Percentiles rank a stretch among this genome's conserved stretches.
Conservation (phyloP, 92 coral and sea anemone species). For the Palythoa heliodiscus region DNA sequence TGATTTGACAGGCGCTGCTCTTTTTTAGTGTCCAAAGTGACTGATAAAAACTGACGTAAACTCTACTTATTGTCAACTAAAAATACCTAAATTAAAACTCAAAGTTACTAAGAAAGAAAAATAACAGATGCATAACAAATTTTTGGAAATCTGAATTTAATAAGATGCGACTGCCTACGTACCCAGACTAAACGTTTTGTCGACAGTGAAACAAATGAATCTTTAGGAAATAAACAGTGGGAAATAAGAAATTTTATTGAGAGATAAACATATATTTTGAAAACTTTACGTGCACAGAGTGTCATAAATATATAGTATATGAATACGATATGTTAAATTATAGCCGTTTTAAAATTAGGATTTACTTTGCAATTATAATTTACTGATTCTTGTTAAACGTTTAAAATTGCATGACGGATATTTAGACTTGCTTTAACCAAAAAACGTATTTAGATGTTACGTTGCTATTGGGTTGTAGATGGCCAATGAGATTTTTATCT, state of each 20-base stretch:
- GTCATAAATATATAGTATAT: conserved; percentile 4
- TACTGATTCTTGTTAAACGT: conserved; percentile 7
- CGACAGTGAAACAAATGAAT: background rate
- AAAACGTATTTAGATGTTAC: background rate
- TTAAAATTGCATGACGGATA: background rate
- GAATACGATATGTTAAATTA: conserved; percentile 30
- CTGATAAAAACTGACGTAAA: no score
- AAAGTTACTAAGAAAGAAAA: background rate
- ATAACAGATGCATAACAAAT: background rate
- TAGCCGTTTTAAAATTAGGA: conserved; percentile 25
- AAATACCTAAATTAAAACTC: background rate
- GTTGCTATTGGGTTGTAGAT: background rate
- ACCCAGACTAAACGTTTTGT: conserved; percentile 13
- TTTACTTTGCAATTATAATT: conserved; percentile 19
- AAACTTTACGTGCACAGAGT: background rate
- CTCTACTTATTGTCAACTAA: background rate
- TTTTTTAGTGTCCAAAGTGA: no score
- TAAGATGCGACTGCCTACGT: conserved; percentile 12
- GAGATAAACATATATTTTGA: conserved; percentile 17
- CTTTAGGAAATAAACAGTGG: background rate
- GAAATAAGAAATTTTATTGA: conserved; percentile 1
- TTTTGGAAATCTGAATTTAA: background rate
- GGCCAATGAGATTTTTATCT: background rate
- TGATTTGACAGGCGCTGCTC: no score
- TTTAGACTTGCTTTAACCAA: background rate